Base-by-base conservation (phyloP, 2,113 vertebrate species). In the Anser brachyrhynchus region DNA sequence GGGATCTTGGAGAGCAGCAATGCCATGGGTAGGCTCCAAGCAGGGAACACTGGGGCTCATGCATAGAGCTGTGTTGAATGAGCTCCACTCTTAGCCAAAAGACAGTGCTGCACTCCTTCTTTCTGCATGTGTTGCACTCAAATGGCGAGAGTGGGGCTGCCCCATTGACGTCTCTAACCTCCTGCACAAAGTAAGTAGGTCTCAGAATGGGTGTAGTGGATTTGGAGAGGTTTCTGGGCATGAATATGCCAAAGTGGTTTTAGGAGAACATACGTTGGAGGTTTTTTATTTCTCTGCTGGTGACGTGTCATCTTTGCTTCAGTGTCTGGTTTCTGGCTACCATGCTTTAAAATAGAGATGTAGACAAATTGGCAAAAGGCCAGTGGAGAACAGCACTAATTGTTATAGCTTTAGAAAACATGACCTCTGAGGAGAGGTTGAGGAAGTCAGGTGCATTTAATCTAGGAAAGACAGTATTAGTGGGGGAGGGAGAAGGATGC, bases 351-450 rank as follows among this genome's bases (percentile, higher is more conserved):
- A 89, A 91, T 39, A 95, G 84, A 97, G 93, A 69, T 87, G 66
- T 79, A 95, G 91, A 81, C 81, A 84, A 93, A 82, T 18, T 87
- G 91, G 87, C 77, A 79, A 89, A 49, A 79, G 44, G 89, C 94
- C 96, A 85, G 93, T 69, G 87, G 66, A 82, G 54, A 95, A 55
- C 58, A 62, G 49, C 49, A 44, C 71, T 97, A 97, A 96, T 93
- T 95, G 95, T 91, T 81, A 87, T 77, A 92, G 77, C 84, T 91
- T 84, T 73, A 33, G 91, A 95, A 95, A 92, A 93, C 89, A 89
- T 51, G 81, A 93, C 77, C 89, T 89, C 33, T 84, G 71, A 89
- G 84, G 41, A 73, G 77, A 93, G 62, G 87, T 61, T 87, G 94
- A 70, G 84, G 84, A 87, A 93, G 75, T 92, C 80, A 69, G 89